Base-by-base conservation (phyloP, 2,113 vertebrate genomes). In the Ahaetulla prasina region DNA sequence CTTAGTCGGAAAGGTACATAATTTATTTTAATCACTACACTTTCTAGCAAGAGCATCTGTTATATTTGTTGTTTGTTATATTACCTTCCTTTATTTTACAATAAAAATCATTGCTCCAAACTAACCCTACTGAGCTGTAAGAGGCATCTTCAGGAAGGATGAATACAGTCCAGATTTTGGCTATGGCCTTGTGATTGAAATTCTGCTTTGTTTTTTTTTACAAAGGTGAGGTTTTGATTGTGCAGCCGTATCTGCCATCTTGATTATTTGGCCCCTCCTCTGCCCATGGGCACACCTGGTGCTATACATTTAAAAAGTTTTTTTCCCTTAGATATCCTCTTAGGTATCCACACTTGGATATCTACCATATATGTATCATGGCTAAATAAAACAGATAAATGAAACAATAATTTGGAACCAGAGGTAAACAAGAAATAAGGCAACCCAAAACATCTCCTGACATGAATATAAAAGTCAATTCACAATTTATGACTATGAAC, bases 61-160 rank as follows among this genome's bases (percentile, higher is more conserved):
- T 86, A 47, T 18, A 49, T 0, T 27, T 94, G 87, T 90, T 94
- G 94, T 94, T 95, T 95, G 94, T 94, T 96, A 87, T 27, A 84
- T 47, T 0, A 55, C 45, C 3, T 91, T 88, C 30, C 8, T 55
- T 87, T 90, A 80, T 91, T 35, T 95, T 94, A 94, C 92, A 96
- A 30, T 43, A 87, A 91, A 87, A 53, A 90, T 39, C 93, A 93
- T 94, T 94, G 92, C 94, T 92, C 89, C 94, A 60, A 43, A 63
- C 90, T 91, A 93, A 93, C 30, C 16, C 53, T 91, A 52, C 35
- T 93, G 92, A 88, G 9, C 1, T 87, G 10, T 3, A 92, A 92
- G 35, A 39, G 18, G 3, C 35, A 80, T 22, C 74, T 43, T 20
- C 35, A 80, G 35, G 35, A 22, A 80, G 68, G 35, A 22, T 80